phyloP scores from a whole-genome alignment of 2,888 invertebrate genomes.

The Entomobrya multifasciata region DNA sequence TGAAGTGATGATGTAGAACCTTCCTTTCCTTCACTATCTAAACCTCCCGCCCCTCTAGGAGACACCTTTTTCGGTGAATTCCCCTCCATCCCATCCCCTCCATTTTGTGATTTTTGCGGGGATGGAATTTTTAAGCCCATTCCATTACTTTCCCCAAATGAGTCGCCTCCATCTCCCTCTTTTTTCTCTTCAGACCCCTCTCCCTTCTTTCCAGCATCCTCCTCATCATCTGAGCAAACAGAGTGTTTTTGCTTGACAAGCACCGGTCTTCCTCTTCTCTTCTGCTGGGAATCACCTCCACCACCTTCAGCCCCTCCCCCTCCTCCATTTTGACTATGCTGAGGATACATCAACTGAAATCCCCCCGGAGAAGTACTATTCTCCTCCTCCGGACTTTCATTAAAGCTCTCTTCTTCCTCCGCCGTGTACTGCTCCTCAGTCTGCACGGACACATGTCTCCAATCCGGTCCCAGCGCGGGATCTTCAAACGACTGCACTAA shows the following conservation, averaged over 20 bases:
- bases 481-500: constrained; percentile 62
- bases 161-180: neutral
- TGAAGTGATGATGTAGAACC: too few species aligned
- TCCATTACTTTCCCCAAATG: neutral
- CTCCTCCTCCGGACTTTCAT: constrained; percentile 54
- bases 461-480: constrained; percentile 16
- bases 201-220: too few species aligned
- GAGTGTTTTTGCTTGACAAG: constrained; percentile 94
- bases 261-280: constrained; percentile 83
- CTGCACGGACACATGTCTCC: constrained; percentile 74
- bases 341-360: constrained; percentile 58
- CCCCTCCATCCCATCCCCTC: neutral
- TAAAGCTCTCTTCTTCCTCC: constrained; percentile 79
- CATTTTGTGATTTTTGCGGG: neutral
- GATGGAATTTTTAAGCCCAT: neutral
- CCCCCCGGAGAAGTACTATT: too few species aligned
- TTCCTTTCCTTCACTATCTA: too few species aligned
- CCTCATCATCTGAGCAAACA: constrained; percentile 84
- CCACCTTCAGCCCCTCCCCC: too few species aligned
- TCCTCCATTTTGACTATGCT: constrained; percentile 16
- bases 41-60: neutral
- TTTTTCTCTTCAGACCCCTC: neutral
- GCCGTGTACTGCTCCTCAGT: too few species aligned
- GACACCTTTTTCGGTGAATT: constrained; percentile 9
- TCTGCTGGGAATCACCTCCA: too few species aligned